Evolutionary conservation across 2,113 vertebrate species (phyloP).

Genomic region (Calypte anna): DNA sequence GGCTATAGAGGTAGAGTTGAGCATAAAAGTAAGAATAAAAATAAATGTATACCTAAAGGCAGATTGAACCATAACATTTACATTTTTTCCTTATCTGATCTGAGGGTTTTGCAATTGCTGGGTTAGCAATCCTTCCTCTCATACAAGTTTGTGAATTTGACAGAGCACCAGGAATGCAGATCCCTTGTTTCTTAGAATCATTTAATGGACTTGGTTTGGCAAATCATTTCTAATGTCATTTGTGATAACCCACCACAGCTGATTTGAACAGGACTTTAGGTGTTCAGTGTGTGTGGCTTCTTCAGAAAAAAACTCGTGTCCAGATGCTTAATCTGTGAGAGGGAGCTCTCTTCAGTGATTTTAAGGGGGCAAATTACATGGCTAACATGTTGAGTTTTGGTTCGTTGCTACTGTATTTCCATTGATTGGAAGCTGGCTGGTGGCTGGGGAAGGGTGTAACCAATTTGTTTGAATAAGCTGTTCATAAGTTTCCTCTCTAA

Average conservation of each 20-base stretch:
- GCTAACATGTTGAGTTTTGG: not conserved
- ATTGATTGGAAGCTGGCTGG: not conserved
- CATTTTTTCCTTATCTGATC: conserved; percentile 47
- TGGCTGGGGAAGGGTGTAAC: conserved; percentile 15
- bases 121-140: not conserved
- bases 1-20: not conserved
- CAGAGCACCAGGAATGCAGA: not conserved
- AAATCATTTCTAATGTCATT: not conserved
- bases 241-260: not conserved
- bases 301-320: not conserved
- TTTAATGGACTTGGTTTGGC: not conserved
- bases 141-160: not conserved
- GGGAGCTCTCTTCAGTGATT: not conserved
- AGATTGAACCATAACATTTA: conserved; percentile 24
- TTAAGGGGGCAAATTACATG: not conserved
- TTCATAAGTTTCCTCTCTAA: conserved; percentile 42
- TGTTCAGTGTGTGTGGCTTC: not conserved
- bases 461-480: conserved; percentile 57
- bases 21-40: not conserved
- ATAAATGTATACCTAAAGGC: not conserved
- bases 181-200: not conserved
- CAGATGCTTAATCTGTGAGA: not conserved
- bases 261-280: not conserved
- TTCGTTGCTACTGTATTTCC: not conserved
- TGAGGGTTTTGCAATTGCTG: not conserved